phyloP scores from a whole-genome alignment of 2,797 vertebrate genomes.

The Atherinosoma microstoma region DNA sequence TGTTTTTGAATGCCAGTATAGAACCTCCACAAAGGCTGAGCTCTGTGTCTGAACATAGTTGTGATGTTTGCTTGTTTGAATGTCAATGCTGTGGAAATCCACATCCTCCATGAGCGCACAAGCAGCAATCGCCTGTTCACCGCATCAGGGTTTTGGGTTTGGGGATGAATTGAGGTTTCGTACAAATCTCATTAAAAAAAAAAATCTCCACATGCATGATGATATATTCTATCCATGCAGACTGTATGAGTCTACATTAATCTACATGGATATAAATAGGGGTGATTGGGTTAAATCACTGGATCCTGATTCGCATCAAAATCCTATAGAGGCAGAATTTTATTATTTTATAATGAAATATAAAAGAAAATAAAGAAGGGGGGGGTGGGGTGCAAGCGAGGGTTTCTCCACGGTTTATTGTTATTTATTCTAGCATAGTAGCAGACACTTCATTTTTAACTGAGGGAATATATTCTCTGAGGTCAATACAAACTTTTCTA shows the following conservation, averaged over 20 bases:
- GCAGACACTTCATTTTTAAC: too few relatives aligned
- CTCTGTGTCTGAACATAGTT: background rate
- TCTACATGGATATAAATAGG: too few relatives aligned
- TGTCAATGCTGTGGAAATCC: constrained; percentile 14
- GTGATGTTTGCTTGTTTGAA: constrained; percentile 34
- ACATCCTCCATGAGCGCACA: constrained; percentile 7
- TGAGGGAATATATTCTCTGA: too few relatives aligned
- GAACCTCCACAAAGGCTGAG: constrained; percentile 16
- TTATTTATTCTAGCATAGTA: too few relatives aligned
- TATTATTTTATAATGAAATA: too few relatives aligned
- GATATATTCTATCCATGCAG: constrained; percentile 2
- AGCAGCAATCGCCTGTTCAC: background rate
- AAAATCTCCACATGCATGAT: constrained; percentile 3
- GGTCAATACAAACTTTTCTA: too few relatives aligned
- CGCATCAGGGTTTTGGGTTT: constrained; percentile 10
- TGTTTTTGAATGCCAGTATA: constrained; percentile 34
- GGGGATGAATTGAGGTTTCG: constrained; percentile 7
- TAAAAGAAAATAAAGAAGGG: too few relatives aligned
- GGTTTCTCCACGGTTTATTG: too few relatives aligned
- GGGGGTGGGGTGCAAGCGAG: too few relatives aligned
- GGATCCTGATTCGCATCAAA: too few relatives aligned
- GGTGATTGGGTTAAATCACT: too few relatives aligned
- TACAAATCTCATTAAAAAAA: constrained; percentile 1
- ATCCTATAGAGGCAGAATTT: too few relatives aligned
- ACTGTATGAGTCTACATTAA: background rate